Evolutionary conservation across 2,113 vertebrate species (phyloP).

Genomic region (Paramormyrops kingsleyae): DNA sequence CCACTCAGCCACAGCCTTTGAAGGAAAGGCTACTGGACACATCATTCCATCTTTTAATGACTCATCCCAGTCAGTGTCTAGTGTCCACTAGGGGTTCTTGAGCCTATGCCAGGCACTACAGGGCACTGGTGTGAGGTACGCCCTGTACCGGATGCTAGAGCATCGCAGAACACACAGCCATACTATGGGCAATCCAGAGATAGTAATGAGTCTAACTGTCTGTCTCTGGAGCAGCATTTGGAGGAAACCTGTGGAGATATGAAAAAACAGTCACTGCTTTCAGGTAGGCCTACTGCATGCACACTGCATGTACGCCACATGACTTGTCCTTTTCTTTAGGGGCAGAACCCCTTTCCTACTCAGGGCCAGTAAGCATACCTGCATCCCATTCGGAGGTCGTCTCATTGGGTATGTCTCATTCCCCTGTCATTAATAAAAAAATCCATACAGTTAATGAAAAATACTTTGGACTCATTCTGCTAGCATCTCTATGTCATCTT

Average conservation of each 20-base stretch:
- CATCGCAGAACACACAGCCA: background rate
- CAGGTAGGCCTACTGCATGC: no score
- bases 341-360: background rate
- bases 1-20: background rate
- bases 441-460: background rate
- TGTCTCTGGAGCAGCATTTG: background rate
- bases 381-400: background rate
- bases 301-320: background rate
- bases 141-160: background rate
- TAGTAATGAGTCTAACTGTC: background rate
- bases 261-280: background rate
- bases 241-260: background rate
- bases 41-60: background rate
- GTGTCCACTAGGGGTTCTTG: background rate
- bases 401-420: background rate
- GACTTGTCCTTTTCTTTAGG: background rate
- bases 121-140: background rate
- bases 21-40: background rate
- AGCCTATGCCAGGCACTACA: background rate
- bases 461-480: background rate
- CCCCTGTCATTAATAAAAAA: background rate
- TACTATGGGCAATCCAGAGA: background rate
- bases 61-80: background rate
- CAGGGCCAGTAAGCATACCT: background rate
- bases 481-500: background rate